Evolutionary conservation across 2,888 invertebrate species (phyloP).

Genomic region (Cerastoderma edule): DNA sequence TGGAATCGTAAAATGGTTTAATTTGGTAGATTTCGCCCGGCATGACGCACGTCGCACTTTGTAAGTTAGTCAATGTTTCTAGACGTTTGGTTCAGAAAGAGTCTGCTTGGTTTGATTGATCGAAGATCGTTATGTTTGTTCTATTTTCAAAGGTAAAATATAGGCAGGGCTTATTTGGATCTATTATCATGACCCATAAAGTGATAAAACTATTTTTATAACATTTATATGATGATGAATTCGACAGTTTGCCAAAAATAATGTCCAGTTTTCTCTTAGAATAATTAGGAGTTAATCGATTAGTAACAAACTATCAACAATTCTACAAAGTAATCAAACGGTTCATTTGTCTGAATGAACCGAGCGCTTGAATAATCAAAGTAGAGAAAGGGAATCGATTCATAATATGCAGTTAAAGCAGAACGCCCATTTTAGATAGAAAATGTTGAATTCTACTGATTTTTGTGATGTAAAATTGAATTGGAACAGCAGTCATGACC

Average conservation of each 20-base stretch:
- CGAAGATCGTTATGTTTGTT: too few relatives aligned
- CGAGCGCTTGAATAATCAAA: conserved; percentile 4
- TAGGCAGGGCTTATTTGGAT: too few relatives aligned
- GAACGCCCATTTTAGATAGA: not conserved
- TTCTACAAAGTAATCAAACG: not conserved
- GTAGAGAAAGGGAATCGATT: not conserved
- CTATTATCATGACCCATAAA: not conserved
- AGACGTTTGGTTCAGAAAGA: too few relatives aligned
- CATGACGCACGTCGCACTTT: conserved; percentile 27
- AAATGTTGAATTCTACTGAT: conserved; percentile 44
- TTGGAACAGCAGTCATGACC: conserved; percentile 42
- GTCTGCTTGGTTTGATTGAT: too few relatives aligned
- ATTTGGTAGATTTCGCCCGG: conserved; percentile 59
- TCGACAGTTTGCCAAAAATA: not conserved
- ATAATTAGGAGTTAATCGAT: not conserved
- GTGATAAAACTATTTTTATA: not conserved
- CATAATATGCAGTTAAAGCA: too few relatives aligned
- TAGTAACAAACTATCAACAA: not conserved
- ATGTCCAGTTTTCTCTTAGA: not conserved
- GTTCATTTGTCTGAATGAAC: too few relatives aligned
- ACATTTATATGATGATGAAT: not conserved
- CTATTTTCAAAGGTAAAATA: too few relatives aligned
- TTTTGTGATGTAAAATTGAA: conserved; percentile 33
- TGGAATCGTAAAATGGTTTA: conserved; percentile 56
- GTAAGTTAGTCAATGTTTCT: too few relatives aligned